Evolutionary conservation across 2,797 vertebrate species (phyloP).

Genomic region (Sebastes minor): DNA sequence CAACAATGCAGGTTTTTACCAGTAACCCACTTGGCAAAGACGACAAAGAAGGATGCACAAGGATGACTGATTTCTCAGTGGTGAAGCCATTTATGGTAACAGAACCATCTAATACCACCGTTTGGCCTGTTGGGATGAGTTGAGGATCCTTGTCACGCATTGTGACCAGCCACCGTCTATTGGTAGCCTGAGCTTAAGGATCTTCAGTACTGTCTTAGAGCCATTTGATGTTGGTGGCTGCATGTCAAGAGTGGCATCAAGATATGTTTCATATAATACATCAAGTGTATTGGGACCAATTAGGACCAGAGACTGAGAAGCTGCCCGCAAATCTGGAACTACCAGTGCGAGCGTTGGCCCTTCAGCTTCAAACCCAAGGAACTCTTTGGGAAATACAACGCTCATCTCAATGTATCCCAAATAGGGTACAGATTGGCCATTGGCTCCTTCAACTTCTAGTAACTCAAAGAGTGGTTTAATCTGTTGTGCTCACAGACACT

Average conservation of each 20-base stretch:
- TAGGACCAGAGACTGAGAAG: background rate
- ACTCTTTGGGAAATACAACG: background rate
- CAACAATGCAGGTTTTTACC: background rate
- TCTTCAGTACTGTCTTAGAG: background rate
- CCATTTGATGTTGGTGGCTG: background rate
- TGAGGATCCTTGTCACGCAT: background rate
- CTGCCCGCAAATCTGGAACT: background rate
- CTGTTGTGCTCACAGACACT: background rate
- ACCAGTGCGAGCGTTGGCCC: background rate
- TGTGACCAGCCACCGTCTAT: background rate
- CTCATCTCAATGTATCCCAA: background rate
- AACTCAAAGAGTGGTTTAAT: background rate
- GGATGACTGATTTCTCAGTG: background rate
- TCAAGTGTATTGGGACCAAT: slow-evolving; percentile 2
- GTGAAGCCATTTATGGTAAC: background rate
- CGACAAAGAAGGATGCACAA: background rate
- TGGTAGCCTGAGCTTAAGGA: background rate
- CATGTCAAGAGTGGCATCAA: no score
- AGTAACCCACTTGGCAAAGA: background rate
- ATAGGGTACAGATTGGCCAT: background rate
- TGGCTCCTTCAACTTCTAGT: background rate
- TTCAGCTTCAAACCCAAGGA: background rate
- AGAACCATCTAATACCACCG: background rate
- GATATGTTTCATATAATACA: background rate
- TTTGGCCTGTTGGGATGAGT: background rate